These are phyloP conservation scores for Hydrotaea diabolus DNA, from an alignment of 2,888 invertebrate species.

Conservation along the genomic window DNA sequence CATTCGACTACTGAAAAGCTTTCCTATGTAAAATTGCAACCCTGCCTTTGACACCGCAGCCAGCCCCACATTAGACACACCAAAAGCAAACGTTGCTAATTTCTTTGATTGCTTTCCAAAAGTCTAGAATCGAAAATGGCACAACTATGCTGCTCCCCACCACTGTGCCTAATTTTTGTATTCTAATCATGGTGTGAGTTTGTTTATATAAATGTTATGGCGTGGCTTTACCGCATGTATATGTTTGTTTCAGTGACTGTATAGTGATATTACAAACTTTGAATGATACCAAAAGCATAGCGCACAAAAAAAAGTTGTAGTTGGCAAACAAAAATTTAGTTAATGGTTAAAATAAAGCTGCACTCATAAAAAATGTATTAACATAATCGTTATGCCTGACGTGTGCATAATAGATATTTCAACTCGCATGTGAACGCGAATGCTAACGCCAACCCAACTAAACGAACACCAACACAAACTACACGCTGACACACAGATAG, in stretches of 20 bases:
- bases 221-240: not conserved
- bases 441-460: too few relatives aligned
- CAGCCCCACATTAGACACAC: too few relatives aligned
- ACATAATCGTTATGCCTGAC: constrained; percentile 67
- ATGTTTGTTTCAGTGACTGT: constrained; percentile 19
- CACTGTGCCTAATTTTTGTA: not conserved
- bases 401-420: constrained; percentile 58
- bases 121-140: too few relatives aligned
- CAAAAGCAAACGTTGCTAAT: too few relatives aligned
- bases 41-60: too few relatives aligned
- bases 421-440: not conserved
- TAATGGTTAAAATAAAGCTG: constrained; percentile 66
- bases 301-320: constrained; percentile 45
- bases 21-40: too few relatives aligned
- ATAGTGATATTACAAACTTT: constrained; percentile 53
- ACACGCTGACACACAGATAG: not conserved
- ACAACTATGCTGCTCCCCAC: not conserved
- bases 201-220: not conserved
- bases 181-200: not conserved
- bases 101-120: too few relatives aligned
- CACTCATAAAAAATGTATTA: constrained; percentile 66
- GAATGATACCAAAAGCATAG: constrained; percentile 38
- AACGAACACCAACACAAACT: not conserved
- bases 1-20: too few relatives aligned
- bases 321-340: constrained; percentile 66